phyloP scores from a whole-genome alignment of 2,113 vertebrate genomes.

The Buteo buteo region DNA sequence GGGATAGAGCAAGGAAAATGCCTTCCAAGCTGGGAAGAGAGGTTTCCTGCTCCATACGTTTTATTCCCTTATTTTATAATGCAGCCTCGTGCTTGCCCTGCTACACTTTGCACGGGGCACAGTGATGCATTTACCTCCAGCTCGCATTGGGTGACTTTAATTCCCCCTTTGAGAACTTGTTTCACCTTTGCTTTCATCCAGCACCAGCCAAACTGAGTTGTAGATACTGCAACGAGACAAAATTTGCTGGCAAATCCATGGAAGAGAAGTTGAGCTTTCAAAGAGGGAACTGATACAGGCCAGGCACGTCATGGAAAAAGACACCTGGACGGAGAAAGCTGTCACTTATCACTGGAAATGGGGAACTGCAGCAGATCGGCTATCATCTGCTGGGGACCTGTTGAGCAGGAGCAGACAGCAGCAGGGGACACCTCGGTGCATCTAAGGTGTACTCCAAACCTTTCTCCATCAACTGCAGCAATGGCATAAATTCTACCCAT shows the following conservation, averaged over 20 bases:
- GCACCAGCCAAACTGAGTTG: background rate
- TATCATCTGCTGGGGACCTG: background rate
- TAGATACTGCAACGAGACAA: background rate
- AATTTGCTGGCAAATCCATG: background rate
- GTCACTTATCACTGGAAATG: background rate
- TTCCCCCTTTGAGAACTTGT: background rate
- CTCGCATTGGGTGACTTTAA: accelerated
- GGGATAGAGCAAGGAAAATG: background rate
- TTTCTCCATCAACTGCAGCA: background rate
- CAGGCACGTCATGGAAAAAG: background rate
- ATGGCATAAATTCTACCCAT: background rate
- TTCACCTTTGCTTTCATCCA: background rate
- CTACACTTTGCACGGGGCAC: background rate
- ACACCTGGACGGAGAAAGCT: background rate
- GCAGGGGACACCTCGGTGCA: background rate
- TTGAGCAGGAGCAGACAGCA: background rate
- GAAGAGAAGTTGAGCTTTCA: background rate
- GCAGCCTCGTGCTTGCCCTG: background rate
- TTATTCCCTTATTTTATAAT: background rate
- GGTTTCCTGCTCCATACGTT: background rate
- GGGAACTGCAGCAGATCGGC: background rate
- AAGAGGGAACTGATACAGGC: background rate
- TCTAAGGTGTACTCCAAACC: background rate
- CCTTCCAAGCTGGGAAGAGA: background rate
- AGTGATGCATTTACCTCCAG: background rate